Conservation (phyloP, 2,888 invertebrate species). For the Campoplex nolae region DNA sequence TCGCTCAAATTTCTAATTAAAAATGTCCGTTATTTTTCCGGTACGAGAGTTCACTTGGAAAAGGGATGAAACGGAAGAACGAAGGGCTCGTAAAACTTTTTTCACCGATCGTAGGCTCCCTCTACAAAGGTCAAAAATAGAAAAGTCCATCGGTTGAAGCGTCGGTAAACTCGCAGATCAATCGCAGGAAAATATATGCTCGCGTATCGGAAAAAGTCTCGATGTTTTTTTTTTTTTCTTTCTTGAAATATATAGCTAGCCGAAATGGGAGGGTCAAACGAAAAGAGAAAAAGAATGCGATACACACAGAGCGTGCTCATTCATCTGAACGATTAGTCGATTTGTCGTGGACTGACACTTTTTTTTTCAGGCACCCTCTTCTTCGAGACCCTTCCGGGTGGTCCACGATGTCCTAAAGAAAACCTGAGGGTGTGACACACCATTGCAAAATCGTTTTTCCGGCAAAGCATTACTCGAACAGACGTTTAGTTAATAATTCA, state of each 20-base stretch:
- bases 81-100: slow-evolving; percentile 30
- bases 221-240: slow-evolving; percentile 4
- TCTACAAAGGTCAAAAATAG: slow-evolving; percentile 17
- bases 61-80: slow-evolving; percentile 14
- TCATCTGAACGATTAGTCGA: slow-evolving; percentile 63
- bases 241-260: slow-evolving; percentile 54
- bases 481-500: background rate
- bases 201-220: slow-evolving; percentile 51
- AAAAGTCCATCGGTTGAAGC: slow-evolving; percentile 9
- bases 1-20: slow-evolving; percentile 37
- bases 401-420: background rate
- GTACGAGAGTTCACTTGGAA: background rate
- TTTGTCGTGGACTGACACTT: slow-evolving; percentile 46
- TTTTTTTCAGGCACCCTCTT: background rate
- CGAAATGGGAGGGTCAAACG: slow-evolving; percentile 30
- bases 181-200: slow-evolving; percentile 31
- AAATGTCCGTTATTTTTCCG: slow-evolving; percentile 19
- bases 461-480: background rate
- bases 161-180: slow-evolving; percentile 41
- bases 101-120: slow-evolving; percentile 13
- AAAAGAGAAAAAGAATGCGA: slow-evolving; percentile 1
- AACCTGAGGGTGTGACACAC: background rate
- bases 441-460: background rate
- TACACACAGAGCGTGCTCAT: slow-evolving; percentile 26
- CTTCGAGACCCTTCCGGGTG: background rate